These are phyloP conservation scores for Phaethon lepturus DNA, from an alignment of 2,113 vertebrate genomes.

Conservation along the genomic window DNA sequence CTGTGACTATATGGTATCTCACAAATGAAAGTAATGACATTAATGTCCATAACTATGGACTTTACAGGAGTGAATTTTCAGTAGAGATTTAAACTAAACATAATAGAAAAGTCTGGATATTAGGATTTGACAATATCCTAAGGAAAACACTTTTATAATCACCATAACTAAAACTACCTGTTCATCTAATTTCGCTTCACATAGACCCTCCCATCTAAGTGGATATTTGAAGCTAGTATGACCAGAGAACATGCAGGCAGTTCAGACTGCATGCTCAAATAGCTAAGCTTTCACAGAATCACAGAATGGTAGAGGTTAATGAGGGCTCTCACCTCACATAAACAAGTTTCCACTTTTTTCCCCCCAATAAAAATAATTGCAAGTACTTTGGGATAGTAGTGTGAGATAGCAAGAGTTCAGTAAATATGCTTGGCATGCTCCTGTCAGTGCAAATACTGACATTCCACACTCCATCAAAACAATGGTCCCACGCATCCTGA, in stretches of 20 bases:
- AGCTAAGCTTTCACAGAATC: neutral
- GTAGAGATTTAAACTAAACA: neutral
- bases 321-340: neutral
- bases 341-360: neutral
- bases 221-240: neutral
- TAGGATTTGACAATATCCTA: neutral
- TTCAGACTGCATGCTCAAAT: neutral
- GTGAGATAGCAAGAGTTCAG: neutral
- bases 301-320: no score
- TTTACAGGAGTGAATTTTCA: neutral
- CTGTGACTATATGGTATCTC: neutral
- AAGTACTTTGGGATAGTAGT: neutral
- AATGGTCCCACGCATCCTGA: neutral
- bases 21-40: neutral
- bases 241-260: neutral
- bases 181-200: neutral
- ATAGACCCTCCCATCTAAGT: neutral
- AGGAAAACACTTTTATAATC: neutral
- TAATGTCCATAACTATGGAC: neutral
- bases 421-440: fast-evolving
- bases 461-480: neutral
- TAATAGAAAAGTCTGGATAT: neutral
- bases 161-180: neutral
- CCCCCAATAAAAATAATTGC: neutral
- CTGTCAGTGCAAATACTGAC: neutral